Evolutionary conservation across 1,140 invertebrate species (phyloP).

Genomic region (silkworm (Bombyx mori)): DNA sequence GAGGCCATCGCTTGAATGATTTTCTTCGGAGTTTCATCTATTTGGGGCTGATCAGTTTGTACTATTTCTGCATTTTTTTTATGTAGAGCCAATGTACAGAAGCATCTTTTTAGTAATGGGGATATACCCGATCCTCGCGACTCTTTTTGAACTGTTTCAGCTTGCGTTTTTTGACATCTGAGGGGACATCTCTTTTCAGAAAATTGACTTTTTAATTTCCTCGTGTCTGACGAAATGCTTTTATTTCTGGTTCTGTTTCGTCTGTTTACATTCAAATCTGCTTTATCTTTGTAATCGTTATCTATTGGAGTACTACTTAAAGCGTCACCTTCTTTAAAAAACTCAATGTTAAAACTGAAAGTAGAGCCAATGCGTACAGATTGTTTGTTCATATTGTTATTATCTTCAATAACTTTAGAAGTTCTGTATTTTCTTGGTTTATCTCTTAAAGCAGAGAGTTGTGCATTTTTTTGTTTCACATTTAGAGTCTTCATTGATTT

Average conservation of each 20-base stretch:
- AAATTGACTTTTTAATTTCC: too few species aligned
- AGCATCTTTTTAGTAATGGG: slow-evolving; percentile 12
- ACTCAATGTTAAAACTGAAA: slow-evolving; percentile 29
- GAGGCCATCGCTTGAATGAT: neutral
- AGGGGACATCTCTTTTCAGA: too few species aligned
- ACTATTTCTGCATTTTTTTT: slow-evolving; percentile 7
- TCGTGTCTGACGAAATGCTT: neutral
- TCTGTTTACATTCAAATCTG: neutral
- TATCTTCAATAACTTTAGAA: too few species aligned
- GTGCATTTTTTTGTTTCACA: too few species aligned
- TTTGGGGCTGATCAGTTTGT: neutral
- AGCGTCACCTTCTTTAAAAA: slow-evolving; percentile 17
- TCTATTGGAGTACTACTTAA: slow-evolving; percentile 6
- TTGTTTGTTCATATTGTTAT: slow-evolving; percentile 2
- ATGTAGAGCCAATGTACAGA: slow-evolving; percentile 16
- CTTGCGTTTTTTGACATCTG: neutral
- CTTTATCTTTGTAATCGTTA: neutral
- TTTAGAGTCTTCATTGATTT: too few species aligned
- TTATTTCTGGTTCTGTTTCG: slow-evolving; percentile 2
- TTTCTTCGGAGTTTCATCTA: neutral
- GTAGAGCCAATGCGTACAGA: slow-evolving; percentile 20
- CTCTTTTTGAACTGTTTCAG: neutral
- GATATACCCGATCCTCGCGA: slow-evolving; percentile 2
- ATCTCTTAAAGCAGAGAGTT: too few species aligned
- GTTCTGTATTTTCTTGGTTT: too few species aligned